These are phyloP conservation scores for Rhodophaea formosa DNA, from an alignment of 2,888 invertebrate species.

Conservation along the genomic window DNA sequence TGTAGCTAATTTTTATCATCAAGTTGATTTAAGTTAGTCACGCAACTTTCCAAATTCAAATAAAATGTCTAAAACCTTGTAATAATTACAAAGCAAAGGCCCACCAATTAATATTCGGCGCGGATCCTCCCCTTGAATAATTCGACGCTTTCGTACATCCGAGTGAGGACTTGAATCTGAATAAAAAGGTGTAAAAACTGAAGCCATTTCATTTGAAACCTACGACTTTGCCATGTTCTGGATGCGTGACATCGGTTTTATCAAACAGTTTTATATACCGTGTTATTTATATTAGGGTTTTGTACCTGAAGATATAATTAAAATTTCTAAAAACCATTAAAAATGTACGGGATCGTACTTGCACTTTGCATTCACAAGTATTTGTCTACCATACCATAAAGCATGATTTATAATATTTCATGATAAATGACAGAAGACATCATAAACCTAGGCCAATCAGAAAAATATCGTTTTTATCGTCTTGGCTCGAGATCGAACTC, in stretches of 20 bases:
- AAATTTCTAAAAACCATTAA: too few species aligned
- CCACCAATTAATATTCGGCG: slow-evolving; percentile 5
- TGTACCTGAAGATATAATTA: too few species aligned
- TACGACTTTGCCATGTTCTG: not conserved
- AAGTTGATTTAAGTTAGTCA: too few species aligned
- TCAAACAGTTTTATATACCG: not conserved
- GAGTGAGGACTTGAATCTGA: not conserved
- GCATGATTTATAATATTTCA: too few species aligned
- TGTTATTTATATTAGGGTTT: not conserved
- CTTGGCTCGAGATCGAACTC: too few species aligned
- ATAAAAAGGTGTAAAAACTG: not conserved
- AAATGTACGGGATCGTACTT: too few species aligned
- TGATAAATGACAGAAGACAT: too few species aligned
- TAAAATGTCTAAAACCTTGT: not conserved
- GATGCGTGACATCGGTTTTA: not conserved
- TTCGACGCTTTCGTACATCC: slow-evolving; percentile 3
- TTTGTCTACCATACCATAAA: too few species aligned
- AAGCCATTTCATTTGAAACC: not conserved
- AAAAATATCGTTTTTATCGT: too few species aligned
- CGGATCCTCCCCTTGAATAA: not conserved
- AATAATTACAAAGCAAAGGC: slow-evolving; percentile 1
- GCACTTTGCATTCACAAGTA: too few species aligned
- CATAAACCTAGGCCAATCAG: too few species aligned
- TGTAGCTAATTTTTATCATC: too few species aligned
- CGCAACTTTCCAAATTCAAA: not conserved